A percentile compares a stretch with the other conserved stretches of the same genome.
These are phyloP conservation scores for Hemaris fuciformis DNA, from an alignment of 2,888 invertebrate species.

Conservation along the genomic window DNA sequence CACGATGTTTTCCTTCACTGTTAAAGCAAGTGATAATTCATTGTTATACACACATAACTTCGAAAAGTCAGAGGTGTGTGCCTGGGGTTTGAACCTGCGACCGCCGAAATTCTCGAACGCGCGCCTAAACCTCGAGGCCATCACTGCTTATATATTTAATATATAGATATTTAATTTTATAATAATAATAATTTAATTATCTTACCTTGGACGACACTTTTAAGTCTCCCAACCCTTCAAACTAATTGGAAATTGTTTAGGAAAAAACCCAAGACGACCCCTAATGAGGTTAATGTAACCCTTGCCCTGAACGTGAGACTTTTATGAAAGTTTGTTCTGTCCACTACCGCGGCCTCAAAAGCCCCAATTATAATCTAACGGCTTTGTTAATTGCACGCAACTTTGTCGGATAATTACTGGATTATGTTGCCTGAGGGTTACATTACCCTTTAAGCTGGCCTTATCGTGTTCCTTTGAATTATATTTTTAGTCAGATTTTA, in stretches of 20 bases:
- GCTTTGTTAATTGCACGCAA: slow-evolving; percentile 5
- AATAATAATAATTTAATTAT: too few species aligned
- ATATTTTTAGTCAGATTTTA: background rate
- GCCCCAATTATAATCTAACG: background rate
- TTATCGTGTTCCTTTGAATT: background rate
- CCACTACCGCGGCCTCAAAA: background rate
- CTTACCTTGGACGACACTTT: too few species aligned
- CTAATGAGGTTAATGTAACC: background rate
- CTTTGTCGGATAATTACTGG: slow-evolving; percentile 2
- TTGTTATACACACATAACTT: too few species aligned
- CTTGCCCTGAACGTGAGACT: background rate
- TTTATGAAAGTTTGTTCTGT: background rate
- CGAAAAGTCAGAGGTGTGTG: too few species aligned
- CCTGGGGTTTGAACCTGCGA: too few species aligned
- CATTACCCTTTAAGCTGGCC: background rate
- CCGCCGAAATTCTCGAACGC: too few species aligned
- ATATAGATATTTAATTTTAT: too few species aligned
- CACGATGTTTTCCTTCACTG: too few species aligned
- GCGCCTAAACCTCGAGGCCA: too few species aligned
- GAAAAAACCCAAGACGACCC: background rate
- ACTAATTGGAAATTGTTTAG: background rate
- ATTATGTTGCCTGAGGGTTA: background rate
- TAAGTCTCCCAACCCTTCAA: too few species aligned
- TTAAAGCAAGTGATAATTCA: too few species aligned
- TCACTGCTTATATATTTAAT: too few species aligned